phyloP scores from a whole-genome alignment of 2,113 vertebrate species.

The Pollachius pollachius region DNA sequence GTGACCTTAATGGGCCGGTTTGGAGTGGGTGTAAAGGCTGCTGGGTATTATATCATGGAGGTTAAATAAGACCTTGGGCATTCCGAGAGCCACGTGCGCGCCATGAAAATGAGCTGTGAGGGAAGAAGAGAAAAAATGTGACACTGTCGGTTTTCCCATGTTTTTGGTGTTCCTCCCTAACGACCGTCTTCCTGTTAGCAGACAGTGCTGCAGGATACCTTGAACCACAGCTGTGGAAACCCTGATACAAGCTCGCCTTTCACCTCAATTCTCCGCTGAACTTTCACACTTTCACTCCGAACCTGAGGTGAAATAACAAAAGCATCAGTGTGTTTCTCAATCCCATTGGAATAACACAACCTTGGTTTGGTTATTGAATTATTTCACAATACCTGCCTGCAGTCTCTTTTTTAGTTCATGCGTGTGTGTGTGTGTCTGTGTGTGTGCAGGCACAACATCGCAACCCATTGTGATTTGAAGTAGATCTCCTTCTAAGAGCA shows the following conservation, averaged over 20 bases:
- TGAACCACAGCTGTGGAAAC: constrained; percentile 46
- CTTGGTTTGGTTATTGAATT: neutral
- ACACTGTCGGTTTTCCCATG: constrained; percentile 44
- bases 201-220: constrained; percentile 37
- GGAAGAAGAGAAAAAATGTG: constrained; percentile 12
- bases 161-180: constrained; percentile 53
- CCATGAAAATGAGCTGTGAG: constrained; percentile 41
- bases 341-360: neutral
- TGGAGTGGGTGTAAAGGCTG: constrained; percentile 52
- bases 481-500: too few relatives aligned
- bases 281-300: constrained; percentile 23
- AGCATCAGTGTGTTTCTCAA: neutral
- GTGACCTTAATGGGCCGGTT: constrained; percentile 62
- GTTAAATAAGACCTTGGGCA: constrained; percentile 61
- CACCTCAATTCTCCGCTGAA: constrained; percentile 33
- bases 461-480: too few relatives aligned
- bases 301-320: constrained; percentile 12
- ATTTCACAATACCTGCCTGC: too few relatives aligned
- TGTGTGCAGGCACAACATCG: neutral
- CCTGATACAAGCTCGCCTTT: constrained; percentile 44
- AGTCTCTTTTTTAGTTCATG: too few relatives aligned
- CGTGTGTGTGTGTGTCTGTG: neutral
- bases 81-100: constrained; percentile 35
- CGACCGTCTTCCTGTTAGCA: constrained; percentile 47
- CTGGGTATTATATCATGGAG: constrained; percentile 53